Evolutionary conservation across 1,140 invertebrate genomes (phyloP), one percentile per base, ranked within the genome.

Genomic region (Drosophila erecta): DNA sequence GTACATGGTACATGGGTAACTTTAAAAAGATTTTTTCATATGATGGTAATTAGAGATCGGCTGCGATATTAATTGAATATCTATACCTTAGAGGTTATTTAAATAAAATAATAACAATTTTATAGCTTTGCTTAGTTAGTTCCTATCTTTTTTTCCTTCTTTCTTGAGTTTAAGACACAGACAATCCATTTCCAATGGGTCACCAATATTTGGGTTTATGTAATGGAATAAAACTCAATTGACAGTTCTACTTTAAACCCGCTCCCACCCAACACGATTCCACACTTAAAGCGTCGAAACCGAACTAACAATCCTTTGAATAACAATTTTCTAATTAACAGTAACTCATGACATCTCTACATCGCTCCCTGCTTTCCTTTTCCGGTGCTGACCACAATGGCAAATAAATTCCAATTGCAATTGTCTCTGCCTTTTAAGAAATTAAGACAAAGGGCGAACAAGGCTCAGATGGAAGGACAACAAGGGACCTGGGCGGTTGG

Each of bases 281-380:
- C 33, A 35, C 61, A 64, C 30, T 44, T 64, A 61, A 61, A 46
- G 15, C 12, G 20, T 35, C 6, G 27, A 40, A 14, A 3, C n/a
- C 40, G 17, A 20, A 24, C 33, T 49, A 14, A 41, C 47, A 54
- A 59, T 41, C 37, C 41, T 56, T 60, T 66, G 60, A 55, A 55
- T 44, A 81, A 81, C 79, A 75, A 83, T 83, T 83, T 83, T 83
- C 69, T 75, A 83, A 83, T 83, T 83, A 83, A 78, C 79, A 83
- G 74, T 83, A 83, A 83, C 74, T 83, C 70, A 79, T 57, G 66
- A 49, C 43, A 67, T 47, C 43, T 47, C 43, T 41, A 35, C 27
- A 35, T 24, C 11, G 27, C 24, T 50, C 17, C 43, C 14, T 15
- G 41, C 3, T 30, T 14, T 15, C n/a, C 57, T 33, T 40, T 8